phyloP scores from a whole-genome alignment of 2,113 vertebrate genomes.

The Nothobranchius furzeri region DNA sequence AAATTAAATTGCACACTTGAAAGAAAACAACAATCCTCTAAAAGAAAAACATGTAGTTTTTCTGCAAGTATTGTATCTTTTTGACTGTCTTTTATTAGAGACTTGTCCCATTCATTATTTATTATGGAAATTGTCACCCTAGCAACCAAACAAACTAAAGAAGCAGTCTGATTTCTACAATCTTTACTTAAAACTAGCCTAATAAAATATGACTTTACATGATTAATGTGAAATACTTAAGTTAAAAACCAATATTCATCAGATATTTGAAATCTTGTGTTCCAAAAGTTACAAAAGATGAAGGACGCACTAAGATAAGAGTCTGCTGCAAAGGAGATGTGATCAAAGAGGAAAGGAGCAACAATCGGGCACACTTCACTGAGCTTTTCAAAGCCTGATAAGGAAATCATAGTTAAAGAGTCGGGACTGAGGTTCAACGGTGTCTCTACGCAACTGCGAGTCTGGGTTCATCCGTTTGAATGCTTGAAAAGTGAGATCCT shows the following conservation, averaged over 20 bases:
- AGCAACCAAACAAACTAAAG: too few species aligned
- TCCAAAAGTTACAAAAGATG: not conserved
- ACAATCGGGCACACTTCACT: not conserved
- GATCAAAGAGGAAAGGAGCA: constrained; percentile 6
- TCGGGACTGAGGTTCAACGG: constrained; percentile 15
- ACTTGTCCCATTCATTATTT: too few species aligned
- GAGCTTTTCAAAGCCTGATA: constrained; percentile 20
- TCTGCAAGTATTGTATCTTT: too few species aligned
- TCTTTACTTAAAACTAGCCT: not conserved
- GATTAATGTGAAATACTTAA: not conserved
- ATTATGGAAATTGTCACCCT: too few species aligned
- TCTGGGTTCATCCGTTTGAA: constrained; percentile 15
- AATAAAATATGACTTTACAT: not conserved
- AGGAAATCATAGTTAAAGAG: not conserved
- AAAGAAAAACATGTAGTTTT: too few species aligned
- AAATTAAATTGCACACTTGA: too few species aligned
- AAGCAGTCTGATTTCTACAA: too few species aligned
- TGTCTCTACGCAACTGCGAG: not conserved
- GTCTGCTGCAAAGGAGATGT: not conserved
- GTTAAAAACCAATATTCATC: constrained; percentile 5
- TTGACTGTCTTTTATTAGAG: too few species aligned
- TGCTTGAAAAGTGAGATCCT: constrained; percentile 24
- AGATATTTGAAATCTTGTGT: not conserved
- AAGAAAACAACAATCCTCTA: too few species aligned
- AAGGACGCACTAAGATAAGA: not conserved